phyloP scores from a whole-genome alignment of 1,140 invertebrate genomes.

The Bathynomus jamesi region DNA sequence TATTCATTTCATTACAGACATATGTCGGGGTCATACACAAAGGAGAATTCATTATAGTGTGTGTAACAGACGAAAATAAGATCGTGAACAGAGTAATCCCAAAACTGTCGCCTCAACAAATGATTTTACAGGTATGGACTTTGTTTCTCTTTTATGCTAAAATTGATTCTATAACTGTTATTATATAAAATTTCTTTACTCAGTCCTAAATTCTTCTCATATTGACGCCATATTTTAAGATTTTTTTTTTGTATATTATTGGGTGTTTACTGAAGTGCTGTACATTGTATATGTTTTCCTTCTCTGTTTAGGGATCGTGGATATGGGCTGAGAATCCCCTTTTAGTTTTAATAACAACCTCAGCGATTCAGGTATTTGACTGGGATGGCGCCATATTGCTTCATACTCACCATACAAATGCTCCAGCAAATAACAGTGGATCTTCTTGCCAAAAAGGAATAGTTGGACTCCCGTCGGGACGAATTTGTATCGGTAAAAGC shows the following conservation, averaged over 20 bases:
- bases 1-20: too few relatives aligned
- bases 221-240: too few relatives aligned
- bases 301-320: neutral
- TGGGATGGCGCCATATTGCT: neutral
- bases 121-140: neutral
- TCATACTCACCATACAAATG: neutral
- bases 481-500: neutral
- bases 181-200: too few relatives aligned
- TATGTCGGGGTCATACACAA: neutral
- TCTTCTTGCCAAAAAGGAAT: neutral
- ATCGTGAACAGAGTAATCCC: neutral
- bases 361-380: neutral
- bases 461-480: neutral
- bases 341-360: neutral
- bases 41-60: neutral
- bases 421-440: neutral
- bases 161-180: too few relatives aligned
- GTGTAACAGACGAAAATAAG: neutral
- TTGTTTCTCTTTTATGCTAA: too few relatives aligned
- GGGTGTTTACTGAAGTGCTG: too few relatives aligned
- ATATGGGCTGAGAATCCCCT: neutral
- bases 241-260: too few relatives aligned
- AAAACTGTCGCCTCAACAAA: neutral
- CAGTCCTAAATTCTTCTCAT: too few relatives aligned
- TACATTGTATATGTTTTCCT: too few relatives aligned